Evolutionary conservation across 2,113 vertebrate genomes (phyloP).

Genomic region (Stigmatopora nigra): DNA sequence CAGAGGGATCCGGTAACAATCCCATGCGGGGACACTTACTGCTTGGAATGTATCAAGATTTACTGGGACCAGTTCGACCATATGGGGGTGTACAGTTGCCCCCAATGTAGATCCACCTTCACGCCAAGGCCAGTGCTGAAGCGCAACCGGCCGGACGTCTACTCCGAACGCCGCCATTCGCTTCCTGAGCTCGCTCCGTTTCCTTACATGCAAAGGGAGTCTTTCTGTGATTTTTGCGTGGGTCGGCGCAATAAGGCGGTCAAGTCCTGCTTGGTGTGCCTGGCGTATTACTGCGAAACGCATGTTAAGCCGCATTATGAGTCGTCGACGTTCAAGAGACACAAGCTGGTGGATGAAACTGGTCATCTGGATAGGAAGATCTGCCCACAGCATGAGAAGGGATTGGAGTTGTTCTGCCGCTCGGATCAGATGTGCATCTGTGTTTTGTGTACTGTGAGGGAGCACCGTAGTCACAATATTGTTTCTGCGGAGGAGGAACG

Average conservation of each 20-base stretch:
- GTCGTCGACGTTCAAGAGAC: conserved; percentile 70
- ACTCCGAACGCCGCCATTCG: conserved; percentile 36
- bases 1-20: conserved; percentile 67
- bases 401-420: conserved; percentile 75
- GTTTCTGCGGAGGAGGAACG: conserved; percentile 72
- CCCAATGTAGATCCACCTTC: conserved; percentile 67
- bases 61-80: conserved; percentile 77
- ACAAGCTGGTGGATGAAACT: conserved; percentile 72
- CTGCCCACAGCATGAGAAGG: conserved; percentile 71
- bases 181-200: conserved; percentile 47
- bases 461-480: conserved; percentile 71
- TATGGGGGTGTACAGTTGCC: conserved; percentile 68
- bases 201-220: conserved; percentile 49
- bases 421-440: conserved; percentile 67
- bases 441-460: conserved; percentile 67
- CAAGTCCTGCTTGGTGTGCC: conserved; percentile 72
- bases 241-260: conserved; percentile 63
- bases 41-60: conserved; percentile 71
- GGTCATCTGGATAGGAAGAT: conserved; percentile 63
- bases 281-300: conserved; percentile 72
- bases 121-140: conserved; percentile 65
- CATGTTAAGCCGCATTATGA: conserved; percentile 76
- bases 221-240: conserved; percentile 75
- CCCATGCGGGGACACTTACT: conserved; percentile 71
- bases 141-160: conserved; percentile 52